Evolutionary conservation across 2,888 invertebrate species (phyloP).

Genomic region (Cetonia aurata): DNA sequence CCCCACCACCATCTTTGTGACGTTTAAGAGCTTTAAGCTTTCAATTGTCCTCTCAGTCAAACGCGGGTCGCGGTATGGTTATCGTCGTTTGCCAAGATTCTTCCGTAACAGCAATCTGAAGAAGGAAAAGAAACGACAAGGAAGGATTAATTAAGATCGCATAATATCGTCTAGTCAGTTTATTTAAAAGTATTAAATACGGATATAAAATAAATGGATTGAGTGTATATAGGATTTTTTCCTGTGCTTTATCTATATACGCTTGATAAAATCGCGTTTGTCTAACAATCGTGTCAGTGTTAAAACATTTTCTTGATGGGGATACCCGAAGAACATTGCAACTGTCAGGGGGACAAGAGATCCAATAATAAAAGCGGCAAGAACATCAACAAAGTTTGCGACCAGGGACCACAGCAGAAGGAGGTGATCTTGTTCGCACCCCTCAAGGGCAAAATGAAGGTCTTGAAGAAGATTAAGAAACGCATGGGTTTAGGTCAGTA

Average conservation of each 20-base stretch:
- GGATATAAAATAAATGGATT: no score
- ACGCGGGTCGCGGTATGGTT: constrained; percentile 43
- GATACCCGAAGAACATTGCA: constrained; percentile 62
- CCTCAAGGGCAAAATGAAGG: constrained; percentile 83
- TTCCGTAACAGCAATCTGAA: constrained; percentile 2
- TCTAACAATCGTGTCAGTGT: constrained; percentile 34
- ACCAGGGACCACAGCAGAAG: neutral
- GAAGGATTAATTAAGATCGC: no score
- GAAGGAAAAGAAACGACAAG: neutral
- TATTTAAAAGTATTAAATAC: no score
- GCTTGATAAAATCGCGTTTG: constrained; percentile 15
- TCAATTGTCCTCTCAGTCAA: constrained; percentile 51
- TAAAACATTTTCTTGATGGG: constrained; percentile 59
- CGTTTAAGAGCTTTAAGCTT: constrained; percentile 56
- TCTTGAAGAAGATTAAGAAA: constrained; percentile 89
- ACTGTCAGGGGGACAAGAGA: constrained; percentile 59
- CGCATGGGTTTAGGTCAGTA: constrained; percentile 87
- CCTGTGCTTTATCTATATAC: neutral
- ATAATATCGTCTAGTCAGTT: neutral
- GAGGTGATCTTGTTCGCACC: constrained; percentile 67
- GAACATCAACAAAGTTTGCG: no score
- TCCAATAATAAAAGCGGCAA: constrained; percentile 46
- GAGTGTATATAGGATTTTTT: constrained; percentile 8
- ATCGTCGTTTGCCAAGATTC: constrained; percentile 25
- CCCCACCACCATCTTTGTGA: constrained; percentile 52